These are phyloP conservation scores for Caprella mutica DNA, from an alignment of 2,888 invertebrate genomes.

Conservation along the genomic window DNA sequence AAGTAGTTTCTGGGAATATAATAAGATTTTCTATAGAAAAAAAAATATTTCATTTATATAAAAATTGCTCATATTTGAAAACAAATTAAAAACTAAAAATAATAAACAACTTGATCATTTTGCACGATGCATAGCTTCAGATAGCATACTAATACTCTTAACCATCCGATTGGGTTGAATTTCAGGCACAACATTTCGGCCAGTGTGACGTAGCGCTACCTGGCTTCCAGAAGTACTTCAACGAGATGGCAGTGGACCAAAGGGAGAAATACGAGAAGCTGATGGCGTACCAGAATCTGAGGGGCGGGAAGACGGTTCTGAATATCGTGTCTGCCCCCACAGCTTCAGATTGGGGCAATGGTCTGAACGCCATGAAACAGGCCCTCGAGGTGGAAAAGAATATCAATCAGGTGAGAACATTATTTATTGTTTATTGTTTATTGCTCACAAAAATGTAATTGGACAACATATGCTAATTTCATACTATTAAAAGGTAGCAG, in stretches of 20 bases:
- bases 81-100: too few relatives aligned
- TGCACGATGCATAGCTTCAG: too few relatives aligned
- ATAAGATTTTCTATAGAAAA: too few relatives aligned
- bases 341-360: conserved; percentile 19
- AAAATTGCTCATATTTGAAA: too few relatives aligned
- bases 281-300: conserved; percentile 23
- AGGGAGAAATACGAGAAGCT: conserved; percentile 11
- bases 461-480: too few relatives aligned
- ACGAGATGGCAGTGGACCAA: conserved; percentile 22
- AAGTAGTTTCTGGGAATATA: too few relatives aligned
- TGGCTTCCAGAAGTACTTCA: conserved; percentile 26
- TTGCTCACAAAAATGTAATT: too few relatives aligned
- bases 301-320: conserved; percentile 17
- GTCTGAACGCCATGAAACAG: conserved; percentile 19
- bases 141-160: neutral
- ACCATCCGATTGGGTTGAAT: neutral
- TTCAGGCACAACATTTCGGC: conserved; percentile 27
- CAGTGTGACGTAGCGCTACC: conserved; percentile 24
- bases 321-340: conserved; percentile 15
- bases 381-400: conserved; percentile 27
- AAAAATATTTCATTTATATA: too few relatives aligned
- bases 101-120: too few relatives aligned
- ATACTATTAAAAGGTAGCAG: too few relatives aligned
- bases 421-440: too few relatives aligned
- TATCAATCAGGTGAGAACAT: conserved; percentile 22